Evolutionary conservation across 2,797 vertebrate species (phyloP).

Genomic region (Artibeus lituratus): DNA sequence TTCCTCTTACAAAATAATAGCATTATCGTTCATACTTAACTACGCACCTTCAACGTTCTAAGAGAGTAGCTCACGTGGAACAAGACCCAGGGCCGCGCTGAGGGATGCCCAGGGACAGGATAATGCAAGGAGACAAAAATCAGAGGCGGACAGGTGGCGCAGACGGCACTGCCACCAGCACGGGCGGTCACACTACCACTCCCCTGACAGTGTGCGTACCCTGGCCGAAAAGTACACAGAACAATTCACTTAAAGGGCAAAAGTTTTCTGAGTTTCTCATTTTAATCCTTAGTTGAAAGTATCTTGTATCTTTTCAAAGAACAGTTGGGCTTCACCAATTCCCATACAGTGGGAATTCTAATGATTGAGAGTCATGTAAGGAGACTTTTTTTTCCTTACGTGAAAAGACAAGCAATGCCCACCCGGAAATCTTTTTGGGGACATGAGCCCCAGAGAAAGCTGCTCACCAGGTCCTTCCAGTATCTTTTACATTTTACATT

Average conservation of each 20-base stretch:
- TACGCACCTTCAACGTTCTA: not conserved
- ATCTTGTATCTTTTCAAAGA: not conserved
- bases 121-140: not conserved
- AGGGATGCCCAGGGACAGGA: not conserved
- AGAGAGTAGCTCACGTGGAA: not conserved
- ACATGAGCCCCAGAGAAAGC: not conserved
- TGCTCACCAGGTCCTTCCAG: not conserved
- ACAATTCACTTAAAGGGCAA: not conserved
- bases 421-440: not conserved
- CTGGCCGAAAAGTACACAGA: not conserved
- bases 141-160: not conserved
- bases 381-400: not conserved
- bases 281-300: not conserved
- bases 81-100: not conserved
- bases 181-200: fast-evolving
- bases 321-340: not conserved
- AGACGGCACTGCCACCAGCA: fast-evolving
- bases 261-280: not conserved
- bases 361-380: not conserved
- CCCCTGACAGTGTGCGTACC: not conserved
- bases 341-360: not conserved
- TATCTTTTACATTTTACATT: not conserved
- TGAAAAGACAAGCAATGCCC: not conserved
- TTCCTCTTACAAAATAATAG: slow-evolving; percentile 49
- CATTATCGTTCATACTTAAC: not conserved